Evolutionary conservation across 2,113 vertebrate species (phyloP), one percentile per base, ranked within the genome.

Genomic region (Myrmecobius fasciatus): DNA sequence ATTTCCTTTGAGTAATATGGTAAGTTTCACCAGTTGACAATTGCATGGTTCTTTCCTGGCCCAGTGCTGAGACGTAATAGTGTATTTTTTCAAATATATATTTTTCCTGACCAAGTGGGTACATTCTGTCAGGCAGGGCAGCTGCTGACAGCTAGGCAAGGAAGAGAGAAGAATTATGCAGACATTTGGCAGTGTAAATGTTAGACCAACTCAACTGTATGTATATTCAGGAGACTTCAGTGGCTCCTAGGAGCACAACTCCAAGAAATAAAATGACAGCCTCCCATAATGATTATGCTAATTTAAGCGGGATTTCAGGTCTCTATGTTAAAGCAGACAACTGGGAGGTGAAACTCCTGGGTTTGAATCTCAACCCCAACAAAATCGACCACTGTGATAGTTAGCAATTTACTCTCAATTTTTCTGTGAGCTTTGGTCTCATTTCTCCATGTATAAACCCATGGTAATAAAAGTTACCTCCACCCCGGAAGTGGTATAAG

Each of bases 391-490:
- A 89, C 96, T 93, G 97, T 97, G 96, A 97, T 97, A 92, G 46
- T 49, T 91, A 93, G 94, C 47, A 91, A 92, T 52, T 91, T 95
- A 90, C 88, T 96, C 89, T 96, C 89, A 96, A 95, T 94, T 95
- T 75, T 43, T 95, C 83, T 90, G 89, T 93, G 52, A 96, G 93
- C 54, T 97, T 97, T 94, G 89, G 92, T 94, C 92, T 92, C 96
- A 83, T 97, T 96, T 97, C 67, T 96, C 93, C 89, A 94, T 94
- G 91, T 96, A 93, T 51, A 94, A 96, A 94, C 92, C 43, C 25
- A 96, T 95, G 96, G 92, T 97, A 97, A 97, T 97, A 96, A 96
- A 96, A 97, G 92, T 96, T 97, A 96, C 93, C 94, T 96, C 93
- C 47, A 0, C 54, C 91, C 94, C 94, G 95, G 96, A 94, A 56